Evolutionary conservation across 2,113 vertebrate species (phyloP), one percentile per base, ranked within the genome.

Genomic region (Pardalotus punctatus): DNA sequence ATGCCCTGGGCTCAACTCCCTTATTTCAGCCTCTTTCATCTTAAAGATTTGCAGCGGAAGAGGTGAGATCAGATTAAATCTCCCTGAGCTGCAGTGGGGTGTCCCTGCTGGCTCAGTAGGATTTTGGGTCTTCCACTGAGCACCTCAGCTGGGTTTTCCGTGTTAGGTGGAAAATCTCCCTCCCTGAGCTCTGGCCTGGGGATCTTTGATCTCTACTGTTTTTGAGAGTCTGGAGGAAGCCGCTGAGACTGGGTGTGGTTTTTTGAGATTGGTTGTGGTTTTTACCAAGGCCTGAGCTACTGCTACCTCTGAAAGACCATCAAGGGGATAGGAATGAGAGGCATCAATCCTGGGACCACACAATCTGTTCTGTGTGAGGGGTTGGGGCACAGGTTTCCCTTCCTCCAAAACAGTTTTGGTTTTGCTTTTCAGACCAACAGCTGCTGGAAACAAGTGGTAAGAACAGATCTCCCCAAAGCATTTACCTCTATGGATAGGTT

Each of bases 401-500:
- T 54, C 70, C 69, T 70, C 70, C 27, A 28, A 14, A 83, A 18
- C 1, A 3, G 6, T 38, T 93, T 70, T 42, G 56, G 79, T 48
- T 71, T 58, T 14, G 33, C 42, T 54, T 91, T 93, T 74, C 54
- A 61, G 76, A 73, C 29, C 35, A 56, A 64, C 43, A 80, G 88
- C 81, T 66, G 53, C 28, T 17, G 88, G 81, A 95, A 82, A 94
- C 51, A 69, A 81, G 67, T 65, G 88, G 48, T 78, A 96, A 93
- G 54, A 86, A 82, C 43, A 87, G 58, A 94, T 74, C 66, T 89
- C 56, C 92, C 92, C 67, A 58, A 88, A 88, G 86, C 88, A 80
- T 93, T 98, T 99, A 99, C 99, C 99, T 99, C 99, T 96, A 99
- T 98, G 54, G 99, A 98, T 81, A 99, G 98, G 97, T 98, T 99